Percentiles rank a stretch among this genome's conserved stretches.
phyloP scores from a whole-genome alignment of 2,797 vertebrate genomes.

The Sitta carolinensis region DNA sequence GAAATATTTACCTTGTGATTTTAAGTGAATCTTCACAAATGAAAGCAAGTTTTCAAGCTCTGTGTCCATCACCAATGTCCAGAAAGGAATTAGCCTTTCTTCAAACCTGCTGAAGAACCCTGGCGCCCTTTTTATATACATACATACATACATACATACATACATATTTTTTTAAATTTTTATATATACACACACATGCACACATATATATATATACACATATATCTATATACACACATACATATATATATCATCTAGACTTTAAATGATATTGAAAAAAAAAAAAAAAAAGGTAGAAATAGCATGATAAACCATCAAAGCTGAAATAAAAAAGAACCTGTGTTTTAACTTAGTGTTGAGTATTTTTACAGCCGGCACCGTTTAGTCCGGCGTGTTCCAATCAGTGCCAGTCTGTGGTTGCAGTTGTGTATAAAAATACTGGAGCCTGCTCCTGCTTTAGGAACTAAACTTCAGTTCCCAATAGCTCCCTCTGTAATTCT shows the following conservation, averaged over 20 bases:
- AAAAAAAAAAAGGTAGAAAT: too few species aligned
- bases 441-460: conserved; percentile 68
- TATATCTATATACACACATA: too few species aligned
- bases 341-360: conserved; percentile 68
- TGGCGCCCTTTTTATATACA: too few species aligned
- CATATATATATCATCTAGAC: conserved; percentile 4
- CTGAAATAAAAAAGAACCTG: conserved; percentile 73
- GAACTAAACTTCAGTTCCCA: conserved; percentile 69
- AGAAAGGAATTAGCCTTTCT: background rate
- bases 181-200: too few species aligned
- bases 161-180: too few species aligned
- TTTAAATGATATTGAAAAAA: conserved; percentile 65
- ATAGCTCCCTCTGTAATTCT: conserved; percentile 80
- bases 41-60: background rate
- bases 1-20: background rate
- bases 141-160: too few species aligned
- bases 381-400: conserved; percentile 75
- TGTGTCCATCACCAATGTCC: background rate
- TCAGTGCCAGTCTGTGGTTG: conserved; percentile 75
- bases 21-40: background rate
- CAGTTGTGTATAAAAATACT: conserved; percentile 76
- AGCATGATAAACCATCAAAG: conserved; percentile 72
- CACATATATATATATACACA: too few species aligned
- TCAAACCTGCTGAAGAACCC: background rate
- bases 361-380: conserved; percentile 85